A percentile compares a stretch with the other conserved stretches of the same genome.
Evolutionary conservation across 1,140 invertebrate species (phyloP).

Genomic region (Pinna nobilis): DNA sequence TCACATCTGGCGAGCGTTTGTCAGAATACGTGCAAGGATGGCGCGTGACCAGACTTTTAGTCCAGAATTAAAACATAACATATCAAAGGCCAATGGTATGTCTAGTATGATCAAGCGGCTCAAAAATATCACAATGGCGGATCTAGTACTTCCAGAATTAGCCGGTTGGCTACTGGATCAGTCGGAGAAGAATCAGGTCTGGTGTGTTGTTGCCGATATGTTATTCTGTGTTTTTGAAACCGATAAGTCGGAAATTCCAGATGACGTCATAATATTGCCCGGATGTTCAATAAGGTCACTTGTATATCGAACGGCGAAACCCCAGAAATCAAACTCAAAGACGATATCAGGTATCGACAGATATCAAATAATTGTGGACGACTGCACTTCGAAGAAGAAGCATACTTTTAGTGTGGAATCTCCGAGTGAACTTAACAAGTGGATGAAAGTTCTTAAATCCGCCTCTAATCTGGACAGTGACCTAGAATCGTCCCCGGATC

Average conservation of each 20-base stretch:
- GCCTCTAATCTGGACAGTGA: conserved; percentile 51
- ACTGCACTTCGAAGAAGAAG: conserved; percentile 45
- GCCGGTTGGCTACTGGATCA: conserved; percentile 61
- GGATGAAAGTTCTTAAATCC: conserved; percentile 51
- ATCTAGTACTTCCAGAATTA: conserved; percentile 52
- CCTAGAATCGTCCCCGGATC: neutral
- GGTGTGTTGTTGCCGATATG: conserved; percentile 62
- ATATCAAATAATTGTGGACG: conserved; percentile 60
- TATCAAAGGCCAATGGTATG: conserved; percentile 26
- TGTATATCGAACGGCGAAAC: conserved; percentile 54
- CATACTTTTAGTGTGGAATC: conserved; percentile 56
- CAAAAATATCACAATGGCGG: conserved; percentile 51
- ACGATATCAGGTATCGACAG: conserved; percentile 58
- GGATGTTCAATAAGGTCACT: conserved; percentile 59
- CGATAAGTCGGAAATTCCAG: conserved; percentile 48
- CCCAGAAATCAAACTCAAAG: conserved; percentile 31
- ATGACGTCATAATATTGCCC: conserved; percentile 54
- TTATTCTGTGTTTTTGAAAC: conserved; percentile 63
- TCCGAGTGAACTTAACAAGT: conserved; percentile 50
- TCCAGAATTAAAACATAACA: conserved; percentile 15
- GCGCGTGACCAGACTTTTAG: conserved; percentile 24
- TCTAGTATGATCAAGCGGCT: conserved; percentile 10
- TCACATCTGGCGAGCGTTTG: conserved; percentile 1
- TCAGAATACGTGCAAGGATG: conserved; percentile 21
- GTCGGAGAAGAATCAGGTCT: conserved; percentile 50